Evolutionary conservation across 2,113 vertebrate species (phyloP), one percentile per base, ranked within the genome.

Genomic region (Cheilinus undulatus): DNA sequence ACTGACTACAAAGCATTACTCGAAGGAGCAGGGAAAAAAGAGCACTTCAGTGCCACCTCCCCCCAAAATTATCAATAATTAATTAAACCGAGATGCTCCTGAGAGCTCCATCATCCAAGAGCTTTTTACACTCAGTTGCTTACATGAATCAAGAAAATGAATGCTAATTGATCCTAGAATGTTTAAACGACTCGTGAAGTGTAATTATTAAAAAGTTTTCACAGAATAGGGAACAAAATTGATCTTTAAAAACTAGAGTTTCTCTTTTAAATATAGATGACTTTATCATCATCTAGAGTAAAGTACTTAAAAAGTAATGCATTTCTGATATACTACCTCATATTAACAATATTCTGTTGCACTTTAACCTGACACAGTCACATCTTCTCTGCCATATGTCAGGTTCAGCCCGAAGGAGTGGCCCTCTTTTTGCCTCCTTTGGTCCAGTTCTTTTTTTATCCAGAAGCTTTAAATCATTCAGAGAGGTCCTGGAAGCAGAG

Each of bases 381-480:
- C 12, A 62, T 75, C 68, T 76, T 26, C 36, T 64, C 52, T 15
- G 48, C 53, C 34, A 69, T 66, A 84, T 70, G 70, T 84, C 69
- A 79, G 43, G 28, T 56, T 83, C 59, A 64, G 74, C 85, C 81
- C 78, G 15, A 54, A 83, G 80, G 69, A 85, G 58, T 30, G 69
- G 62, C 83, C 64, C 70, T 77, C 46, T 73, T 82, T 77, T 65
- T 26, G n/a, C 65, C 4, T 54, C 69, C 66, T 27, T 71, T 74
- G 34, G 34, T 73, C 65, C 66, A 56, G 49, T 67, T 77, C 82
- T 85, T 80, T 87, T 90, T 89, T 76, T 80, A 89, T 85, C 85
- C 66, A 26, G 70, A 52, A 81, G 83, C 79, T 90, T 82, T 91
- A 82, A 91, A 90, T 92, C 69, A 88, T 91, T 91, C 82, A 89